Conservation (phyloP, 30 jellyfish, hydroid and myxozoan species). For the Aurelia sp. region DNA sequence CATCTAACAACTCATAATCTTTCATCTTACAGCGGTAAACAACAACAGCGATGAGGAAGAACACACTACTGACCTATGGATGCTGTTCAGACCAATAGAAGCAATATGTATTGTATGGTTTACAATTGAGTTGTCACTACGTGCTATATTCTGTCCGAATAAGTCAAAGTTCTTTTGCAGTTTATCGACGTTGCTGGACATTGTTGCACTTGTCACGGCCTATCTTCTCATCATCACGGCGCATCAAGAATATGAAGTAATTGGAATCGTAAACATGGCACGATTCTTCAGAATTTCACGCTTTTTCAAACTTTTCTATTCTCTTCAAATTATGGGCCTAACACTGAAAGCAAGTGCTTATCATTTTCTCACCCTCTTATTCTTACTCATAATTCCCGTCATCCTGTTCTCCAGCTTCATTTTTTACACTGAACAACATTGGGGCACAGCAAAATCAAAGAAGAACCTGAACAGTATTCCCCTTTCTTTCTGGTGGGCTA, state of each 20-base stretch:
- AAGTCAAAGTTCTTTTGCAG: conserved; percentile 37
- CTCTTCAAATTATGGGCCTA: conserved; percentile 86
- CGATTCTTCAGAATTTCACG: conserved; percentile 86
- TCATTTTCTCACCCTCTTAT: conserved; percentile 74
- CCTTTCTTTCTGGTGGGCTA: conserved; percentile 90
- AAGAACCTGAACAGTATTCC: conserved; percentile 71
- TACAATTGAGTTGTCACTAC: conserved; percentile 74
- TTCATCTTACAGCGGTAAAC: no score
- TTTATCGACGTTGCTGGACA: conserved; percentile 76
- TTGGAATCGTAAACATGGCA: conserved; percentile 78
- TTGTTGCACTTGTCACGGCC: conserved; percentile 80
- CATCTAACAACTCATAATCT: no score
- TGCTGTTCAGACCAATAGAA: conserved; percentile 56
- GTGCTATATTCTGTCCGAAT: conserved; percentile 74
- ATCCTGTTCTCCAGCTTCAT: conserved; percentile 80
- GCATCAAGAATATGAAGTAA: conserved; percentile 15
- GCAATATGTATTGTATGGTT: conserved; percentile 82
- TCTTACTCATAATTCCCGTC: conserved; percentile 80
- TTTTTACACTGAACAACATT: conserved; percentile 73
- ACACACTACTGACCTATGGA: neutral
- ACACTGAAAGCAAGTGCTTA: conserved; percentile 94
- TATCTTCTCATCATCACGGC: conserved; percentile 53
- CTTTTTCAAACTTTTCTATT: conserved; percentile 79
- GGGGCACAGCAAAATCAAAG: conserved; percentile 68
- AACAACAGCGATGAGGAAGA: no score